These are phyloP conservation scores for Ceratosolen fusciceps DNA, from an alignment of 1,140 invertebrate genomes.

Conservation along the genomic window DNA sequence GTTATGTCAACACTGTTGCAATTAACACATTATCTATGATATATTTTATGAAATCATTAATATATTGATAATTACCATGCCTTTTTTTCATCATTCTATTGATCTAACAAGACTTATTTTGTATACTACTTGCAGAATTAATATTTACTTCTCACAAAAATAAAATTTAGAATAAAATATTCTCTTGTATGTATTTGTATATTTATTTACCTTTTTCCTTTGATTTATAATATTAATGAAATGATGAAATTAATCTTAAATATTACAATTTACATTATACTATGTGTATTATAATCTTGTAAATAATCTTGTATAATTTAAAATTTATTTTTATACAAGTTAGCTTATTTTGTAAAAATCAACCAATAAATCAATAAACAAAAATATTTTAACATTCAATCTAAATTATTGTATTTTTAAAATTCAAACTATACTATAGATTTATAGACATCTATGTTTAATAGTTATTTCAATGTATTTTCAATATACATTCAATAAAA, in stretches of 20 bases:
- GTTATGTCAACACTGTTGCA: conserved; percentile 2
- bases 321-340: too few species aligned
- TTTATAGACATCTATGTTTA: too few species aligned
- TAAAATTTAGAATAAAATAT: conserved; percentile 58
- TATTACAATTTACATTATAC: too few species aligned
- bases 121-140: conserved; percentile 53
- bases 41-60: conserved; percentile 15
- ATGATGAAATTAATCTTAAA: not conserved
- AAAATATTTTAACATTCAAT: too few species aligned
- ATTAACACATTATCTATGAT: conserved; percentile 10
- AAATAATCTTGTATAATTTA: too few species aligned
- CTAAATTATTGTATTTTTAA: too few species aligned
- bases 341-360: too few species aligned
- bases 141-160: conserved; percentile 59
- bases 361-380: too few species aligned
- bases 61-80: conserved; percentile 11
- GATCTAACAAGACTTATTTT: conserved; percentile 56
- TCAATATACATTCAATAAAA: too few species aligned
- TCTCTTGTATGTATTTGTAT: not conserved
- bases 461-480: too few species aligned
- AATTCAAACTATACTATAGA: too few species aligned
- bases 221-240: not conserved
- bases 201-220: conserved; percentile 2
- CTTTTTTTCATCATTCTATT: conserved; percentile 48
- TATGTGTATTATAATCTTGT: too few species aligned